phyloP scores from a whole-genome alignment of 2,797 vertebrate genomes.

The Pangasius krempfi region DNA sequence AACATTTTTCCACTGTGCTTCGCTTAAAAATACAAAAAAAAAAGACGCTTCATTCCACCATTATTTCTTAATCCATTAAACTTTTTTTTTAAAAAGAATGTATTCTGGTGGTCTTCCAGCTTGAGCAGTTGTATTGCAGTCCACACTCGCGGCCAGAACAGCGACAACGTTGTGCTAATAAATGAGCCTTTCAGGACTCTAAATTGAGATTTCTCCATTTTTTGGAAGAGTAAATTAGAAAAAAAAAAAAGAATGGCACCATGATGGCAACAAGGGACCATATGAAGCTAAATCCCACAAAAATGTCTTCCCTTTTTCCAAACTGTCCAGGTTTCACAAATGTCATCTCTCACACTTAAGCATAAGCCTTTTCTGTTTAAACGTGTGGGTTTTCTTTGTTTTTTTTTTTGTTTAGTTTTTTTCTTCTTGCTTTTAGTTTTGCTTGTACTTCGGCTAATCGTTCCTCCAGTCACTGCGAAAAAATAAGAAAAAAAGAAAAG shows the following conservation, averaged over 20 bases:
- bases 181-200: slow-evolving; percentile 9
- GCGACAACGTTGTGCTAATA: slow-evolving; percentile 50
- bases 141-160: slow-evolving; percentile 29
- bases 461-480: slow-evolving; percentile 33
- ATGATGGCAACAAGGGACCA: slow-evolving; percentile 8
- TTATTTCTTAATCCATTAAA: not conserved
- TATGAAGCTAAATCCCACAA: slow-evolving; percentile 22
- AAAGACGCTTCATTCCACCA: not conserved
- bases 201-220: not conserved
- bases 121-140: slow-evolving; percentile 48
- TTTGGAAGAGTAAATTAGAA: slow-evolving; percentile 20
- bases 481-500: slow-evolving; percentile 48
- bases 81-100: slow-evolving; percentile 14
- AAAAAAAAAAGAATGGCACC: slow-evolving; percentile 27
- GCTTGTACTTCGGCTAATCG: slow-evolving; percentile 45
- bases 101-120: slow-evolving; percentile 34
- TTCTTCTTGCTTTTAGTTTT: slow-evolving; percentile 47
- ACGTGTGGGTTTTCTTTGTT: not conserved
- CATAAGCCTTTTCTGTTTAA: slow-evolving; percentile 43
- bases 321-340: slow-evolving; percentile 63
- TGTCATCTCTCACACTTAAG: slow-evolving; percentile 54
- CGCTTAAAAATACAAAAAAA: slow-evolving; percentile 57
- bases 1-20: slow-evolving; percentile 67
- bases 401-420: slow-evolving; percentile 23
- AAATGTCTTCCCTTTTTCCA: slow-evolving; percentile 26